Percentiles rank a stretch among this genome's conserved stretches.
phyloP scores from a whole-genome alignment of 1,140 invertebrate species.

The Drosophila pachea region DNA sequence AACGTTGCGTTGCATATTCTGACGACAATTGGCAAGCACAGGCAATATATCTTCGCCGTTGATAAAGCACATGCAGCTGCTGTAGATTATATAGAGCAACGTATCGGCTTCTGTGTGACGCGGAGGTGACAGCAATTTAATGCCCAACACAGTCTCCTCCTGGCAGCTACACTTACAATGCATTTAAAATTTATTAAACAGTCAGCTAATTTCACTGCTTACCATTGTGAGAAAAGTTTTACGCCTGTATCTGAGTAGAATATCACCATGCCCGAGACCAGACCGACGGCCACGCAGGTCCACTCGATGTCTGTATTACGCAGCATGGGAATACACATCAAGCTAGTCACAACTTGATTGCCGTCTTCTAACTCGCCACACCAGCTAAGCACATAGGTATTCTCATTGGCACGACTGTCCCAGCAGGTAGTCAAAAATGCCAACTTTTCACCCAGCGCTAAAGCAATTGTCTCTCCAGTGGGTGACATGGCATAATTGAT shows the following conservation, averaged over 20 bases:
- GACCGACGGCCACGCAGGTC: conserved; percentile 94
- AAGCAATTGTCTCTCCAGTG: conserved; percentile 85
- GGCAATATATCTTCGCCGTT: conserved; percentile 90
- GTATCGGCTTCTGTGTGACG: conserved; percentile 85
- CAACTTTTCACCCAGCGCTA: conserved; percentile 84
- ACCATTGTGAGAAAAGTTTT: conserved; percentile 89
- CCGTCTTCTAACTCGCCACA: conserved; percentile 80
- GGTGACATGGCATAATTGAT: conserved; percentile 86
- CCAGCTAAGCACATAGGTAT: conserved; percentile 81
- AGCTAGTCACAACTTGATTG: conserved; percentile 79
- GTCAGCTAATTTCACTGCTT: background rate
- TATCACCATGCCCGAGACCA: conserved; percentile 89
- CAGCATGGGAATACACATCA: conserved; percentile 80
- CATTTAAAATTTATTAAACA: background rate
- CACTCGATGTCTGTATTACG: conserved; percentile 84
- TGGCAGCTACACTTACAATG: conserved; percentile 81
- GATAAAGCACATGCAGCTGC: conserved; percentile 87
- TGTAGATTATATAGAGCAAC: conserved; percentile 87
- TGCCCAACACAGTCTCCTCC: conserved; percentile 86
- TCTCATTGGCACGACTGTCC: conserved; percentile 80
- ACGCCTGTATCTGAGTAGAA: conserved; percentile 94
- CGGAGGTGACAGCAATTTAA: conserved; percentile 90
- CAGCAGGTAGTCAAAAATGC: conserved; percentile 85
- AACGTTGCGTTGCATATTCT: conserved; percentile 47
- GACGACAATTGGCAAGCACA: conserved; percentile 53